Percentiles rank a stretch among this genome's conserved stretches.
phyloP scores from a whole-genome alignment of 1,140 invertebrate species.

The Cydia strobilella region DNA sequence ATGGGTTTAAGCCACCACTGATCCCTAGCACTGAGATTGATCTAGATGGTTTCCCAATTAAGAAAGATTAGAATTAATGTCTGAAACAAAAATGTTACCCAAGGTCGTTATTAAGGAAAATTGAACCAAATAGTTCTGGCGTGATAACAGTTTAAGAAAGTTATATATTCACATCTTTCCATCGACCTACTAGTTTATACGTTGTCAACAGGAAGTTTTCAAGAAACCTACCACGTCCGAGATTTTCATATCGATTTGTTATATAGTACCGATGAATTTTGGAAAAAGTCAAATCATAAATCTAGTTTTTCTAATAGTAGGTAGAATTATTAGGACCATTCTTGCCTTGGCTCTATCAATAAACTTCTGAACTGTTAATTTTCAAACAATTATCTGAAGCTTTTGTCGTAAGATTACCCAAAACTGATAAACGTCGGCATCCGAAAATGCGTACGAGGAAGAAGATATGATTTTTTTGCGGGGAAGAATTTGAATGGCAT shows the following conservation, averaged over 20 bases:
- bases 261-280: background rate
- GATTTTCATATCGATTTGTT: no score
- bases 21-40: constrained; percentile 90
- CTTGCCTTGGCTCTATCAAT: background rate
- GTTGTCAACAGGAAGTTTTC: no score
- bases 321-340: background rate
- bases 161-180: no score
- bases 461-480: background rate
- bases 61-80: constrained; percentile 47
- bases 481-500: background rate
- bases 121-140: background rate
- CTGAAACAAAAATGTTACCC: background rate
- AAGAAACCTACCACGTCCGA: no score
- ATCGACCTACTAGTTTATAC: no score
- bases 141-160: no score
- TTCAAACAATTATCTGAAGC: no score
- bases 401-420: background rate
- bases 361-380: background rate
- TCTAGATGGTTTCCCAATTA: constrained; percentile 83
- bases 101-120: background rate
- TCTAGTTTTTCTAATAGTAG: no score
- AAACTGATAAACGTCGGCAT: background rate
- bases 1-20: constrained; percentile 90
- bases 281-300: background rate
- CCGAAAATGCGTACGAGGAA: no score